phyloP scores from a whole-genome alignment of 2,888 invertebrate genomes.

The Argyra leucocephala region DNA sequence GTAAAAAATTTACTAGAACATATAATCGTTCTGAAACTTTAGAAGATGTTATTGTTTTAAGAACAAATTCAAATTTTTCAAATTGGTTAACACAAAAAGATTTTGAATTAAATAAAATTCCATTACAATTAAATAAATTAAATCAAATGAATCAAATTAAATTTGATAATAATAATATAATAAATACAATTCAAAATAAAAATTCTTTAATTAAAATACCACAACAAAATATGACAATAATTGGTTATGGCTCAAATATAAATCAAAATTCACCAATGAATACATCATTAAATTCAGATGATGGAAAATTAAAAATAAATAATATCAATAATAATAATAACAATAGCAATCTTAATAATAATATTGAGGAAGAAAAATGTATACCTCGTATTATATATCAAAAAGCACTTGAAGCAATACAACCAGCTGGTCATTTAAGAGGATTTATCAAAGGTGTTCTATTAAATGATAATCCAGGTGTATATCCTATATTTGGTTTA shows the following conservation, averaged over 20 bases:
- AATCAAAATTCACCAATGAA: constrained; percentile 33
- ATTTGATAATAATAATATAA: neutral
- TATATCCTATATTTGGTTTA: constrained; percentile 34
- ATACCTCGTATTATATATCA: constrained; percentile 33
- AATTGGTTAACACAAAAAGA: constrained; percentile 37
- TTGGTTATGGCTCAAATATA: constrained; percentile 33
- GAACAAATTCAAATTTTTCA: constrained; percentile 35
- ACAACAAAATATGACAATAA: constrained; percentile 40
- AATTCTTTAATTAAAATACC: constrained; percentile 35
- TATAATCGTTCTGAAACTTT: constrained; percentile 37
- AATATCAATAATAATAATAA: constrained; percentile 20
- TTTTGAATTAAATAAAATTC: constrained; percentile 31
- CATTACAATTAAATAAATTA: neutral
- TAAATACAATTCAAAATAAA: constrained; percentile 14
- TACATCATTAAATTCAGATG: constrained; percentile 30
- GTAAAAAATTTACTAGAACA: constrained; percentile 36
- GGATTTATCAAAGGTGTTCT: constrained; percentile 39
- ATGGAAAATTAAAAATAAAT: constrained; percentile 20
- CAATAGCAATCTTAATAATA: constrained; percentile 13
- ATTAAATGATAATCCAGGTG: constrained; percentile 18
- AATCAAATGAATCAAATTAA: neutral
- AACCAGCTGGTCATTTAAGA: constrained; percentile 38
- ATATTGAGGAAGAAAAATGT: constrained; percentile 8
- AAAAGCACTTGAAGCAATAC: constrained; percentile 40
- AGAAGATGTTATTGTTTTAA: constrained; percentile 40